Conservation (phyloP, 2,888 invertebrate species). For the Dorcus hopei region DNA sequence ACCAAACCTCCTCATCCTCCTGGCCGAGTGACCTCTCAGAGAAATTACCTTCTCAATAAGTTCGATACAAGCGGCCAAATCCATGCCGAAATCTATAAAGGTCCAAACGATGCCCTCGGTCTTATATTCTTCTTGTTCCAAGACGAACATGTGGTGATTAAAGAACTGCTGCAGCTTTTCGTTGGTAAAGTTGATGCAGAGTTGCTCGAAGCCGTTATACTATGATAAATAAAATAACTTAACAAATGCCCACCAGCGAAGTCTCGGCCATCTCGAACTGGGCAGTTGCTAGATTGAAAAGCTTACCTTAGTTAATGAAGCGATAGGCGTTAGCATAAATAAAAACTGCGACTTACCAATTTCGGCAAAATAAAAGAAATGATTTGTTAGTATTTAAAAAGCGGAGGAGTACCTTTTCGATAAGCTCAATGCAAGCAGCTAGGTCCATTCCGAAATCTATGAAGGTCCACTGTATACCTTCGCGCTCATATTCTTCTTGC, state of each 20-base stretch:
- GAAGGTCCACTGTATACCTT: conserved; percentile 97
- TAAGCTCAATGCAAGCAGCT: conserved; percentile 96
- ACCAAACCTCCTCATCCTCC: not conserved
- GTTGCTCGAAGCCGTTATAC: conserved; percentile 96
- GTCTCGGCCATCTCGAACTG: no score
- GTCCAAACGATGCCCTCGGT: conserved; percentile 92
- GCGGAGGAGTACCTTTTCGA: conserved; percentile 76
- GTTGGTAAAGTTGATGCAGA: conserved; percentile 98
- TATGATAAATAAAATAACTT: conserved; percentile 36
- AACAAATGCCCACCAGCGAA: not conserved
- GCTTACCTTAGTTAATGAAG: not conserved
- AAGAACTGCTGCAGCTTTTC: conserved; percentile 98
- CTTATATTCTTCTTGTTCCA: conserved; percentile 96
- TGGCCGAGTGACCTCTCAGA: not conserved
- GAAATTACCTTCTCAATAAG: conserved; percentile 86
- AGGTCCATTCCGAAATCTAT: conserved; percentile 99
- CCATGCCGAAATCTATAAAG: conserved; percentile 98
- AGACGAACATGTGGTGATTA: conserved; percentile 98
- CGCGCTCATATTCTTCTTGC: conserved; percentile 97
- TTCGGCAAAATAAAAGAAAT: no score
- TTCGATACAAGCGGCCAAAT: conserved; percentile 93
- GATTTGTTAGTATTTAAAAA: not conserved
- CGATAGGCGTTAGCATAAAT: no score
- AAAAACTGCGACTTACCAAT: no score
- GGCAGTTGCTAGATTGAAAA: conserved; percentile 1